Evolutionary conservation across 2,113 vertebrate genomes (phyloP).

Genomic region (Hippocampus comes): DNA sequence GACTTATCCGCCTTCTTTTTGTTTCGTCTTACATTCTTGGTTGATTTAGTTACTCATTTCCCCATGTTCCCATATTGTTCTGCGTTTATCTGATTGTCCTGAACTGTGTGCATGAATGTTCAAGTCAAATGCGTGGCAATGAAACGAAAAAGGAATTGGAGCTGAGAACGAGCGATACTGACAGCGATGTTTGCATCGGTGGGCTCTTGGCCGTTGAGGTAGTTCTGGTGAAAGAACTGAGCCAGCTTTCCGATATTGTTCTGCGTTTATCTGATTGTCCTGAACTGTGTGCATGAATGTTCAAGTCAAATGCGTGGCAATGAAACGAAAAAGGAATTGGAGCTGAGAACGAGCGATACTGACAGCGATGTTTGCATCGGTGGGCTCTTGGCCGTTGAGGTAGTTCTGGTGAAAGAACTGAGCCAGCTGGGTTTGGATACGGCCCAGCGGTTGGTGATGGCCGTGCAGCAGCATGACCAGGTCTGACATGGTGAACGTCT

Average conservation of each 20-base stretch:
- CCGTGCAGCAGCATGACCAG: slow-evolving; percentile 89
- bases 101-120: not conserved
- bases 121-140: not conserved
- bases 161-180: slow-evolving; percentile 26
- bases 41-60: not conserved
- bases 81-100: no score
- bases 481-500: slow-evolving; percentile 90
- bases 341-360: slow-evolving; percentile 24
- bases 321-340: not conserved
- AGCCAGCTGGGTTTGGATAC: slow-evolving; percentile 84
- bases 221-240: slow-evolving; percentile 89
- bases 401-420: slow-evolving; percentile 87
- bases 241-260: no score
- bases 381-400: slow-evolving; percentile 81
- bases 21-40: not conserved
- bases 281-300: not conserved
- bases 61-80: no score
- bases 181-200: slow-evolving; percentile 83
- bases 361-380: slow-evolving; percentile 82
- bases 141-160: not conserved
- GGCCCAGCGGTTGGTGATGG: slow-evolving; percentile 83
- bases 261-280: no score
- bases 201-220: slow-evolving; percentile 81
- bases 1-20: not conserved
- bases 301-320: not conserved